Conservation (phyloP, 1,140 invertebrate genomes). For the Cydia strobilella region DNA sequence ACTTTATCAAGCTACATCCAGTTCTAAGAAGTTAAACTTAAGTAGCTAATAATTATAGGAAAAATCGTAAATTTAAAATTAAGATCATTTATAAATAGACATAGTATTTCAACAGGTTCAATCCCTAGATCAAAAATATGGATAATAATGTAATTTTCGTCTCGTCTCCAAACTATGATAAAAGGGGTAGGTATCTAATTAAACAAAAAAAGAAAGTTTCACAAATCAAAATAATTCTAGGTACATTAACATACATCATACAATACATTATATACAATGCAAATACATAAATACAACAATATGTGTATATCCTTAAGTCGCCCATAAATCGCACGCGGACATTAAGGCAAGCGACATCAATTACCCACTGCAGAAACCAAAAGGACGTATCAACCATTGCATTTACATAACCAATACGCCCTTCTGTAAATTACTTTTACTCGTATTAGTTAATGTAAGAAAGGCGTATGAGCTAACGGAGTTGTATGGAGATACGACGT, state of each 20-base stretch:
- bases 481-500: not conserved
- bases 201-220: too few species aligned
- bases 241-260: not conserved
- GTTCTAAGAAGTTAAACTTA: too few species aligned
- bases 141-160: too few species aligned
- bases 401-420: not conserved
- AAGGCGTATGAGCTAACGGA: not conserved
- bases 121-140: too few species aligned
- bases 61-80: too few species aligned
- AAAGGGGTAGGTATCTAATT: too few species aligned
- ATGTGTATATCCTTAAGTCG: not conserved
- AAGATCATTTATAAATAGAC: too few species aligned
- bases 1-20: too few species aligned
- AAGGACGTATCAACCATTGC: not conserved
- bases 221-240: not conserved
- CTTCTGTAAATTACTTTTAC: not conserved
- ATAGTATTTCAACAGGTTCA: too few species aligned
- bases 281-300: conserved; percentile 4
- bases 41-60: too few species aligned
- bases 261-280: too few species aligned
- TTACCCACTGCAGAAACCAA: not conserved
- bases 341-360: conserved; percentile 14
- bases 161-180: too few species aligned
- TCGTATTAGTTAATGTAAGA: not conserved
- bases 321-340: conserved; percentile 17